Evolutionary conservation across 2,888 invertebrate species (phyloP).

Genomic region (Steinernema carpocapsae): DNA sequence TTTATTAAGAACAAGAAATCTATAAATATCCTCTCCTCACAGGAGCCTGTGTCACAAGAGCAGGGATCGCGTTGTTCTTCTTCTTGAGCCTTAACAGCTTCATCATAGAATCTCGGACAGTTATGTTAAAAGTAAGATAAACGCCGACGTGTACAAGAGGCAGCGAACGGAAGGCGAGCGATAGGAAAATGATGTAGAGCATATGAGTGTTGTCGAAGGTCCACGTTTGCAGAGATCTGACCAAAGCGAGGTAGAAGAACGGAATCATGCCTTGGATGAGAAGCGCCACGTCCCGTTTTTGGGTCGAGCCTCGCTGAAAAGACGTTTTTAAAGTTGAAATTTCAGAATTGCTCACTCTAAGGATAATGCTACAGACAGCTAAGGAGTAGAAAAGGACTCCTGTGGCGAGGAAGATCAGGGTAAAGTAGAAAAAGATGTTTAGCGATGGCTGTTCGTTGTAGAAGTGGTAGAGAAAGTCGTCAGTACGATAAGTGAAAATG

Average conservation of each 20-base stretch:
- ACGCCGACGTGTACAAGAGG: constrained; percentile 11
- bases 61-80: too few species aligned
- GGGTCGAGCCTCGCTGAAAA: background rate
- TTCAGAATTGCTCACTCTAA: background rate
- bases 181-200: constrained; percentile 15
- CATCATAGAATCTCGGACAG: too few species aligned
- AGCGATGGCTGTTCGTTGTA: background rate
- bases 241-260: constrained; percentile 18
- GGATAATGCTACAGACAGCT: background rate
- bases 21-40: too few species aligned
- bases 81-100: too few species aligned
- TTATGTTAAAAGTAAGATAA: background rate
- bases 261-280: constrained; percentile 9
- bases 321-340: too few species aligned
- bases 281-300: background rate
- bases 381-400: constrained; percentile 10
- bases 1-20: too few species aligned
- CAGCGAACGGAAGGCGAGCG: constrained; percentile 22
- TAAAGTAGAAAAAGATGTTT: background rate
- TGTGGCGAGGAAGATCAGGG: background rate
- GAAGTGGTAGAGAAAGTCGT: constrained; percentile 27
- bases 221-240: constrained; percentile 2
- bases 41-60: too few species aligned
- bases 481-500: constrained; percentile 2
- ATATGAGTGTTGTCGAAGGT: background rate